Evolutionary conservation across 2,888 invertebrate species (phyloP).

Genomic region (Lithophane socia): DNA sequence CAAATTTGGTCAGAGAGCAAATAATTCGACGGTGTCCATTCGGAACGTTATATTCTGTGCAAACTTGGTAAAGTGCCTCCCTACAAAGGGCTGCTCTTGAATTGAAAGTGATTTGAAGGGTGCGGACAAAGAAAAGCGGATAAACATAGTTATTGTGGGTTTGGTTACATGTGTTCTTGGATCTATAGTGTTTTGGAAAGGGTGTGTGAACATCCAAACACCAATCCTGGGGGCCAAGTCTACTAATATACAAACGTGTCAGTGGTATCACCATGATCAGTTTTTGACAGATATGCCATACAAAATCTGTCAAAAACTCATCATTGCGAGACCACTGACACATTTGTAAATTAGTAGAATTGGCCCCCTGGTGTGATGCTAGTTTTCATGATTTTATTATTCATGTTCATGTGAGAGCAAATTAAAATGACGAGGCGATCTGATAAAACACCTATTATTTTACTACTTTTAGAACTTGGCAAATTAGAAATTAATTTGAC

Average conservation of each 20-base stretch:
- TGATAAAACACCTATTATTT: no score
- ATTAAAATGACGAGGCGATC: neutral
- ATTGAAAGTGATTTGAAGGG: slow-evolving; percentile 70
- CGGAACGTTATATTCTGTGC: slow-evolving; percentile 58
- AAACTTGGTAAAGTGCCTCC: slow-evolving; percentile 64
- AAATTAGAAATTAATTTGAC: neutral
- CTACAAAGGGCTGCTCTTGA: slow-evolving; percentile 67
- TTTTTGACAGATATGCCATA: no score
- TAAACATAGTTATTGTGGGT: slow-evolving; percentile 37
- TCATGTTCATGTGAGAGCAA: neutral
- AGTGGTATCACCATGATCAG: no score
- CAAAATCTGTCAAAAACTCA: no score
- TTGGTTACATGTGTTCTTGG: slow-evolving; percentile 48
- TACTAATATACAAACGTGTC: no score
- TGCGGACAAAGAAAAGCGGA: slow-evolving; percentile 61
- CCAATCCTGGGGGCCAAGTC: neutral
- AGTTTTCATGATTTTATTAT: slow-evolving; percentile 10
- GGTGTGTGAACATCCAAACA: slow-evolving; percentile 28
- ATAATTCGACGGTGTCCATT: slow-evolving; percentile 63
- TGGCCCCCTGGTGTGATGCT: neutral
- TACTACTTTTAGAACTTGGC: neutral
- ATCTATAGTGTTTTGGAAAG: slow-evolving; percentile 51
- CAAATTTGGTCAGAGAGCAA: slow-evolving; percentile 67
- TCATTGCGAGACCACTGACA: no score
- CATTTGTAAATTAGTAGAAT: no score